These are phyloP conservation scores for Drosophila melanica DNA, from an alignment of 1,140 invertebrate genomes.

Conservation along the genomic window DNA sequence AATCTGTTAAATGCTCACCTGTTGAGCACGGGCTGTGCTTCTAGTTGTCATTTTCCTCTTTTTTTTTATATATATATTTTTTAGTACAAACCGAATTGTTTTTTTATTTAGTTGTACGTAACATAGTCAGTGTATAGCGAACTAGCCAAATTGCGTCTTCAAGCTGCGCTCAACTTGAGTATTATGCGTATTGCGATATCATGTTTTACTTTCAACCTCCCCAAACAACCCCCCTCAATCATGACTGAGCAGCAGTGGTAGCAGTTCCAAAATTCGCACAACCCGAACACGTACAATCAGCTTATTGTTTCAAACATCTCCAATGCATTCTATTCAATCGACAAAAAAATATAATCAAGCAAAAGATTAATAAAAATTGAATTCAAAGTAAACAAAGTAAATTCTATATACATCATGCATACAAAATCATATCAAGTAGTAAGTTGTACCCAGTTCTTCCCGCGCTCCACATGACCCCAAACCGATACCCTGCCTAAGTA, in stretches of 20 bases:
- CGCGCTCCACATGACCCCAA: constrained; percentile 15
- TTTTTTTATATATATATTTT: constrained; percentile 9
- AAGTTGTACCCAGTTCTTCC: constrained; percentile 61
- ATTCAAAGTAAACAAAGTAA: constrained; percentile 33
- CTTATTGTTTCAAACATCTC: constrained; percentile 73
- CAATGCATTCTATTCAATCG: constrained; percentile 78
- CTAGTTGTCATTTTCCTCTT: constrained; percentile 18
- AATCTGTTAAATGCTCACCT: constrained; percentile 12
- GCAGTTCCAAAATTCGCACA: constrained; percentile 78
- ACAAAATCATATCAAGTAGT: constrained; percentile 68
- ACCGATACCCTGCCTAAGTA: constrained; percentile 20
- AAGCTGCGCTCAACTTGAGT: constrained; percentile 64
- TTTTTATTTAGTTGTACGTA: constrained; percentile 7
- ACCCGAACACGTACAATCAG: constrained; percentile 48
- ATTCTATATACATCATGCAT: constrained; percentile 49
- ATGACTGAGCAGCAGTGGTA: constrained; percentile 82
- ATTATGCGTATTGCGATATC: constrained; percentile 63
- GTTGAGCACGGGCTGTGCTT: constrained; percentile 38
- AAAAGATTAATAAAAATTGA: constrained; percentile 59
- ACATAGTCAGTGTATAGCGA: constrained; percentile 37
- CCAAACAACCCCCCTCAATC: constrained; percentile 45
- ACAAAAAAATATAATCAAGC: constrained; percentile 57
- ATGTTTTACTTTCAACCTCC: constrained; percentile 65
- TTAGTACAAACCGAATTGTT: constrained; percentile 12
- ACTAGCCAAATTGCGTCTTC: constrained; percentile 35